Percentiles rank a stretch among this genome's conserved stretches.
phyloP scores from a whole-genome alignment of 2,888 invertebrate genomes.

The Noctua fimbriata region DNA sequence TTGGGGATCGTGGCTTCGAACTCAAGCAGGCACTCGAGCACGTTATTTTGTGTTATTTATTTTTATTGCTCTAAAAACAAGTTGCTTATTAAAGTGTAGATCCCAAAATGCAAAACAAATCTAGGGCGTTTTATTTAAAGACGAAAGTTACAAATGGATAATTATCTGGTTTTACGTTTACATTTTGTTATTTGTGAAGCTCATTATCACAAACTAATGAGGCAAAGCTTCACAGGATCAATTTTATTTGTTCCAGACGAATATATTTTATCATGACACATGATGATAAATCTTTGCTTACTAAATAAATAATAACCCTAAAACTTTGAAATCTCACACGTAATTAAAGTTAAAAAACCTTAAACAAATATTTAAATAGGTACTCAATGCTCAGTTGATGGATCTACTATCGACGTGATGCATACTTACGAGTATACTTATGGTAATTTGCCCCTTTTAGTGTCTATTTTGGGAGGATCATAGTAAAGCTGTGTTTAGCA shows the following conservation, averaged over 20 bases:
- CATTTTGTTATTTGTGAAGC: neutral
- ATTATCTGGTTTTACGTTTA: neutral
- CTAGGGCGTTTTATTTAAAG: neutral
- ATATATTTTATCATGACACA: constrained; percentile 1
- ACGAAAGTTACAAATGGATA: neutral
- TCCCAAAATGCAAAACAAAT: neutral
- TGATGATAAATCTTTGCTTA: neutral
- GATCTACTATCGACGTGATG: neutral
- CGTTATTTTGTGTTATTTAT: too few relatives aligned
- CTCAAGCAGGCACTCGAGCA: too few relatives aligned
- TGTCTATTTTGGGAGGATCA: neutral
- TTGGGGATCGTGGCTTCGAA: neutral
- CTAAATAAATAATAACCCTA: constrained; percentile 8
- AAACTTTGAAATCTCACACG: neutral
- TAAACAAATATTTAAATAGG: neutral
- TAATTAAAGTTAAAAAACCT: constrained; percentile 6
- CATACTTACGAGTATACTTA: neutral
- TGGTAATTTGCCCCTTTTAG: neutral
- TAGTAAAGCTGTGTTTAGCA: neutral
- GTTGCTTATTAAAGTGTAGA: neutral
- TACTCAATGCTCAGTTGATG: neutral
- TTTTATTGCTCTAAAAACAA: neutral
- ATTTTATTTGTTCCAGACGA: constrained; percentile 6
- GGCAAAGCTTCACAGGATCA: neutral
- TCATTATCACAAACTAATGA: neutral